Base-by-base conservation (phyloP, 2,888 invertebrate genomes). In the Epinotia nisella region DNA sequence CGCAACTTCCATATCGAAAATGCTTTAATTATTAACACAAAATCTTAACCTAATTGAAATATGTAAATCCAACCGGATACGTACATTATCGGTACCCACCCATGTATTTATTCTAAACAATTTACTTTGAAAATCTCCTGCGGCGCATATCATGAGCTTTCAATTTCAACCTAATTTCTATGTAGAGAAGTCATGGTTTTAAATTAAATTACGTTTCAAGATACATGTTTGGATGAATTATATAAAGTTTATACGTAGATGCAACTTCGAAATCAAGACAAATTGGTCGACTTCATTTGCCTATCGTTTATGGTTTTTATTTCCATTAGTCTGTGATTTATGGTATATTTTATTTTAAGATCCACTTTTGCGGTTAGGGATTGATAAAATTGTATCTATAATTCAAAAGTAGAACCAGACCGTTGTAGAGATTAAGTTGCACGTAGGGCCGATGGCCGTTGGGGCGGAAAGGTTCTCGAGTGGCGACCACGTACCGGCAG, bases 41-140 rank as follows among this genome's bases (percentile, higher is more conserved):
- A 70, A 53, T 53, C 53, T 41, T 49, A 72, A 72, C 53, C 29
- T 49, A 72, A 72, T 72, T 62, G 67, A 68, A 68, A 68, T 72
- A 72, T 72, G 72, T 72, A 21, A 72, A 72, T 72, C 5, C 19
- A 24, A 68, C 45, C 61, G 61, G 72, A 72, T 71, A 67, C 29
- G 58, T 62, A 67, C 61, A 49, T 56, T 61, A 68, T 10, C 7
- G 4, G 29, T 24, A 51, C 21, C 24, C 21, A 67, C n/a, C 35
- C 9, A 53, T 60, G 29, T 67, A 29, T 66, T 67, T 61, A 72
- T 49, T 68, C 35, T 41, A 58, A 66, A 35, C 56, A 29, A 35
- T 10, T 66, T 24, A 66, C 10, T 56, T 41, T 24, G 9, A 19
- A 2, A 15, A 65, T 7, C 35, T 65, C 39, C 5, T 39, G 55